Evolutionary conservation across 2,888 invertebrate species (phyloP), one percentile per base, ranked within the genome.

Genomic region (Tiliacea aurago): DNA sequence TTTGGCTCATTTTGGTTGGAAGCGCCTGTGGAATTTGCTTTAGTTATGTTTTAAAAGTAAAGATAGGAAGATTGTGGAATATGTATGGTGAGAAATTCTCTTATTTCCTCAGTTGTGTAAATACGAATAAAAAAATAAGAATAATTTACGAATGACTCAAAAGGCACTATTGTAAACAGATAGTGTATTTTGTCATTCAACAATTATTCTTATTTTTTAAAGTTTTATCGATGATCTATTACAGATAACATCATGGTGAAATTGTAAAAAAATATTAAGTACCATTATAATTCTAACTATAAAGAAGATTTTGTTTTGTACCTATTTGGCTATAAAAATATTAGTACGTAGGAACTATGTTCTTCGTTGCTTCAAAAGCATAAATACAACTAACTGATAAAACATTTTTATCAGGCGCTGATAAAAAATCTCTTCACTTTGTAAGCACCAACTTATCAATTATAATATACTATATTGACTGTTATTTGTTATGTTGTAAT

Each of bases 21-120:
- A 64, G 67, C 75, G 75, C 72, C 79, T 81, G 69, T 11, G 6
- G 2, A 56, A 43, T 43, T 71, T 56, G 4, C 2, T 33, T 15
- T 28, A 61, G 9, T 11, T 13, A 58, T 56, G 18, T 51, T 43
- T 45, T n/a, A 28, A 13, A 37, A 61, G 9, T 15, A 47, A n/a
- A 11, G 13, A 49, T 49, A 4, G 15, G 1, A 15, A 28, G 53
- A 18, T 45, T 45, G 10, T 51, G 18, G 11, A 62, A 11, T 43
- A 23, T 1, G 1, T 43, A 23, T 5, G 28, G 4, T 47, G 3
- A 33, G 23, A 23, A 41, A 47, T 28, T 47, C 13, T 28, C 18
- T 28, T 45, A 28, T 45, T 45, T 28, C 28, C 15, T 49, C n/a
- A 43, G 67, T 49, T 28, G 28, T 28, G 28, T 2, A 28, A 28